Evolutionary conservation across 2,113 vertebrate genomes (phyloP).

Genomic region (Deroptyus accipitrinus): DNA sequence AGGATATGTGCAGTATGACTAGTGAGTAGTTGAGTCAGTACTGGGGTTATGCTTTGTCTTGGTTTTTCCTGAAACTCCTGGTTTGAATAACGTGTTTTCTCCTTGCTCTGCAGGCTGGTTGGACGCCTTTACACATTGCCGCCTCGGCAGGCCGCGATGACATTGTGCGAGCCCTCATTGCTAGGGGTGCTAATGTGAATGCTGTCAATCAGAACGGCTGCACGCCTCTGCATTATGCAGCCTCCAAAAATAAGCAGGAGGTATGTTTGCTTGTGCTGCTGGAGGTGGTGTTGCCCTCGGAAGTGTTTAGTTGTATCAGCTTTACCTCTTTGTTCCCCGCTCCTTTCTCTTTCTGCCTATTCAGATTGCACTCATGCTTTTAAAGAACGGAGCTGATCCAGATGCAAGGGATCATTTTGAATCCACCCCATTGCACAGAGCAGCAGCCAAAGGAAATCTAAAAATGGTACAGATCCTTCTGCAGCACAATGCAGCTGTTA

Average conservation of each 20-base stretch:
- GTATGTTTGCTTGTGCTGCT: slow-evolving; percentile 50
- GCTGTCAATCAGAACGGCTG: slow-evolving; percentile 93
- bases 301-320: background rate
- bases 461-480: slow-evolving; percentile 93
- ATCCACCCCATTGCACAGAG: slow-evolving; percentile 92
- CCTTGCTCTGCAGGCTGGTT: slow-evolving; percentile 78
- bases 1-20: background rate
- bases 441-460: slow-evolving; percentile 91
- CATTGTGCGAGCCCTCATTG: slow-evolving; percentile 87
- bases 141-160: slow-evolving; percentile 93
- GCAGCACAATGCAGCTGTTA: slow-evolving; percentile 89
- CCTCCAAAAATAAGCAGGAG: slow-evolving; percentile 93
- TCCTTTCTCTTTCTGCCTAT: background rate
- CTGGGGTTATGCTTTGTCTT: background rate
- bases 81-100: background rate
- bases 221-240: slow-evolving; percentile 92
- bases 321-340: background rate
- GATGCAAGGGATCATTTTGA: slow-evolving; percentile 88
- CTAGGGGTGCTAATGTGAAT: slow-evolving; percentile 89
- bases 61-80: background rate
- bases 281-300: background rate
- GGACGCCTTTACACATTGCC: slow-evolving; percentile 95
- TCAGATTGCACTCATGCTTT: slow-evolving; percentile 89
- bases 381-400: slow-evolving; percentile 90
- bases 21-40: background rate